These are phyloP conservation scores for Macropus fuliginosus DNA, from an alignment of 2,797 vertebrate species.

Conservation along the genomic window DNA sequence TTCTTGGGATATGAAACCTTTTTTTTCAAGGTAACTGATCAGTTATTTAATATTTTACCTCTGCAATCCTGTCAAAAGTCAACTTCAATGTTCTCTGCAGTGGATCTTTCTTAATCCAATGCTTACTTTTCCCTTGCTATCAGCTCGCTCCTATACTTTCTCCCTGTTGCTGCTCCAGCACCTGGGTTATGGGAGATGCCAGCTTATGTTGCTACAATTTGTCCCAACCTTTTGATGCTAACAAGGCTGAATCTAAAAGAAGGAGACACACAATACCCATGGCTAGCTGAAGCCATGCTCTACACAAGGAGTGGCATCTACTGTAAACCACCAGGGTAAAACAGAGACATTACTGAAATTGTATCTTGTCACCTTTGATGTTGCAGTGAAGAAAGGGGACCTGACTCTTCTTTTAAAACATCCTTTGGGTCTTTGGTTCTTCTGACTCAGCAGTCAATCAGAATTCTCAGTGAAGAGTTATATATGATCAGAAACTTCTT, in stretches of 20 bases:
- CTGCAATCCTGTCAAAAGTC: neutral
- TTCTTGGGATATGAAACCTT: neutral
- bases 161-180: neutral
- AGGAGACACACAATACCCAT: neutral
- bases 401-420: neutral
- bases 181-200: neutral
- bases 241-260: neutral
- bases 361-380: neutral
- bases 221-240: neutral
- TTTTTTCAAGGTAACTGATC: neutral
- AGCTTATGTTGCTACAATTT: neutral
- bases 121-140: neutral
- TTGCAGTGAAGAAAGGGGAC: neutral
- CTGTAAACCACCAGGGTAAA: neutral
- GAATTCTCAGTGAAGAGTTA: neutral
- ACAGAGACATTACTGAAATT: neutral
- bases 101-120: neutral
- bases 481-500: neutral
- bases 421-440: neutral
- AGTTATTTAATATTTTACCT: neutral
- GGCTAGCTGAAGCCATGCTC: neutral
- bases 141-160: neutral
- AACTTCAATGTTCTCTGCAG: neutral
- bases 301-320: neutral
- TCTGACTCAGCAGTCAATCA: neutral